phyloP scores from a whole-genome alignment of 2,113 vertebrate genomes.

The Megatriorchis doriae region DNA sequence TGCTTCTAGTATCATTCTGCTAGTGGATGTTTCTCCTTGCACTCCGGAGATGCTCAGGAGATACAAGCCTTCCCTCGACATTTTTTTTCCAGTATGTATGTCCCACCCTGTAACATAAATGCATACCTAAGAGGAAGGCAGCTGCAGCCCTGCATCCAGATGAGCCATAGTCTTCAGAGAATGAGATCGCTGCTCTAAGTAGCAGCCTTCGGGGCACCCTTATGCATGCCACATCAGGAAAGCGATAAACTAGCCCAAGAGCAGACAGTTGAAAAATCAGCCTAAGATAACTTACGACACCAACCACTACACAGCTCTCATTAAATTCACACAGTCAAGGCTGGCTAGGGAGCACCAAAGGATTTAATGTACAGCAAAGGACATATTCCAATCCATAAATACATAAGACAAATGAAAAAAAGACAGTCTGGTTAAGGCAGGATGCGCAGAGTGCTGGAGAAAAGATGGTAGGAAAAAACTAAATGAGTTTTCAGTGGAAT shows the following conservation, averaged over 20 bases:
- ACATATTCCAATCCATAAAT: constrained; percentile 11
- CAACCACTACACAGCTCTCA: neutral
- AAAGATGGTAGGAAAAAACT: neutral
- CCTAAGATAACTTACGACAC: neutral
- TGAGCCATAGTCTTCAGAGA: neutral
- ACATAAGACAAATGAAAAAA: neutral
- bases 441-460: neutral
- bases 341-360: constrained; percentile 4
- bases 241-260: neutral
- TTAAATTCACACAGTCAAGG: constrained; percentile 17
- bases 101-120: neutral
- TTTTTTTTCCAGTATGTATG: accelerated
- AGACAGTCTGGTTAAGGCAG: neutral
- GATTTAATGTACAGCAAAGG: constrained; percentile 21
- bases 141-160: neutral
- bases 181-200: neutral
- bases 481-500: neutral
- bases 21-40: neutral
- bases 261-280: neutral
- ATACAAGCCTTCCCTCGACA: neutral
- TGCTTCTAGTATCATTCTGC: neutral
- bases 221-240: neutral
- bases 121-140: neutral
- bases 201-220: neutral
- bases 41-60: neutral